These are phyloP conservation scores for Crotalus horridus DNA, from an alignment of 2,113 vertebrate genomes.

Conservation along the genomic window DNA sequence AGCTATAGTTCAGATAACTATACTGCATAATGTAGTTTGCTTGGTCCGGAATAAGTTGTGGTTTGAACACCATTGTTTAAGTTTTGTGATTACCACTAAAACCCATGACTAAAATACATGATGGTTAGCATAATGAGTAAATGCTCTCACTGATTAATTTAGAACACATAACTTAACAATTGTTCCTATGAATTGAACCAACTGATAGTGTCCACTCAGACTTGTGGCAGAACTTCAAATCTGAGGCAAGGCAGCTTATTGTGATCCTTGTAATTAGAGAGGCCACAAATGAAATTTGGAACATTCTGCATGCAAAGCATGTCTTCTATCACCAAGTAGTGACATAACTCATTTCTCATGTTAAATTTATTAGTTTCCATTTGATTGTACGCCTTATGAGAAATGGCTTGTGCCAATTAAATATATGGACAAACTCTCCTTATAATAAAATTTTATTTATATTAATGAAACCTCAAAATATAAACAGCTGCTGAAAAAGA, in stretches of 20 bases:
- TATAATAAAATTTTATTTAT: background rate
- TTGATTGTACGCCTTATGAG: background rate
- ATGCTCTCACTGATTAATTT: background rate
- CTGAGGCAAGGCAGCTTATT: background rate
- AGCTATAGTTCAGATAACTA: background rate
- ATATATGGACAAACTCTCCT: background rate
- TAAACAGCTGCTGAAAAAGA: background rate
- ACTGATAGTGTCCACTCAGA: background rate
- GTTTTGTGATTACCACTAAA: background rate
- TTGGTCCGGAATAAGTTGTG: background rate
- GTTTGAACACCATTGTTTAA: background rate
- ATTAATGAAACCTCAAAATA: background rate
- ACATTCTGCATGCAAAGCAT: background rate
- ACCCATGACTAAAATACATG: background rate
- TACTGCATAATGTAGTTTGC: background rate
- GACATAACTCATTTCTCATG: background rate
- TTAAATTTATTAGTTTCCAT: background rate
- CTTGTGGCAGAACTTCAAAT: background rate
- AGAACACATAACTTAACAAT: background rate
- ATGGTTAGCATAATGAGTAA: background rate
- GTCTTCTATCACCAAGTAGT: background rate
- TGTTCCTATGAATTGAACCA: background rate
- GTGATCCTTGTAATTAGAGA: background rate
- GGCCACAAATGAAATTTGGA: background rate
- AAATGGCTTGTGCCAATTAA: constrained; percentile 2